Base-by-base conservation (phyloP, 2,888 invertebrate species). In the Copidosoma aretas region DNA sequence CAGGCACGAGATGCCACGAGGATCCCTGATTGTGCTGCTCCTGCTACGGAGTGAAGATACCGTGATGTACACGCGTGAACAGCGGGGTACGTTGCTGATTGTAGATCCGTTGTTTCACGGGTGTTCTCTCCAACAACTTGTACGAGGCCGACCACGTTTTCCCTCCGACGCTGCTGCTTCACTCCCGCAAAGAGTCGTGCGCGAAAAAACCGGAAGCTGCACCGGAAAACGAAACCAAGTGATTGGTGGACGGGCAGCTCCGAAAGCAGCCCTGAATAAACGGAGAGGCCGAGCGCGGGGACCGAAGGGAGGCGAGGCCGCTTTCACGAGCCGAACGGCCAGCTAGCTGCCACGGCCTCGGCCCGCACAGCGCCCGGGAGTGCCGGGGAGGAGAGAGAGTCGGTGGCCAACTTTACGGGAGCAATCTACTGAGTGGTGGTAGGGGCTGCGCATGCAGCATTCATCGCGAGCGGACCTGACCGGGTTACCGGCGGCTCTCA, bases 351-450 rank as follows among this genome's bases (percentile, higher is more conserved):
- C n/a, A n/a, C n/a, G n/a, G n/a, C n/a, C n/a, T n/a, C n/a, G n/a
- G n/a, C n/a, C n/a, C 10, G 10, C 10, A 41, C 10, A 41, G 41
- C 10, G 41, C 10, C 14, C 10, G 41, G 14, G 41, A 14, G 14
- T 25, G 54, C 25, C 32, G 41, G 17, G 5, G 17, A 17, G 39
- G 46, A 51, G 22, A 43, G 12, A 19, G 19, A 68, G 21, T 60
- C 51, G 73, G 72, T 67, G 70, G 71, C 73, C 70, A 75, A 78
- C 75, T 78, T 78, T 75, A 76, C 76, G 75, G 65, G 66, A 71
- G 78, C 78, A 80, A 80, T 79, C 80, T 78, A 76, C 77, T 77
- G 78, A 80, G 79, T 78, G 77, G 75, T 72, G 74, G 75, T 60
- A 54, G 4, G 32, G 8, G 32, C 32, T 3, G n/a, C n/a, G 74